phyloP scores from a whole-genome alignment of 2,888 invertebrate genomes.

The Arrhopalites spinosus region DNA sequence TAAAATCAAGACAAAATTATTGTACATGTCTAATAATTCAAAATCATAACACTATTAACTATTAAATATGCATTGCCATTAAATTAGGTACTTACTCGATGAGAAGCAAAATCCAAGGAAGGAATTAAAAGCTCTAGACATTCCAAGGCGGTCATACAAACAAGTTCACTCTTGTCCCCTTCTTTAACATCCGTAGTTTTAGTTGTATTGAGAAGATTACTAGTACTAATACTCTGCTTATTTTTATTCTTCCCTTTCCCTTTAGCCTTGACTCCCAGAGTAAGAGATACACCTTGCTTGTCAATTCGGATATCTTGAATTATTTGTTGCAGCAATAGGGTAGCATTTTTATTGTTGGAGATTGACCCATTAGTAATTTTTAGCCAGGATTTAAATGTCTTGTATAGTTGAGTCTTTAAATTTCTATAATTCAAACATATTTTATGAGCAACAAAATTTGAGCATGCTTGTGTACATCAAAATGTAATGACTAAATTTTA shows the following conservation, averaged over 20 bases:
- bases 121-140: constrained; percentile 26
- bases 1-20: background rate
- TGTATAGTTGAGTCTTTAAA: constrained; percentile 38
- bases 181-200: background rate
- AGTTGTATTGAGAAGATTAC: background rate
- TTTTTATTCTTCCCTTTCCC: background rate
- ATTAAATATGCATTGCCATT: background rate
- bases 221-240: background rate
- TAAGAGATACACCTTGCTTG: constrained; percentile 6
- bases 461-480: too few species aligned
- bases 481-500: background rate
- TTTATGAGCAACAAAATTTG: too few species aligned
- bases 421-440: constrained; percentile 29
- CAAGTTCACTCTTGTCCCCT: background rate
- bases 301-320: constrained; percentile 13
- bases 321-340: background rate
- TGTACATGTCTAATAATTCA: too few species aligned
- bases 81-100: background rate
- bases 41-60: too few species aligned
- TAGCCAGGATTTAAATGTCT: constrained; percentile 2
- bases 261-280: background rate
- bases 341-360: constrained; percentile 27
- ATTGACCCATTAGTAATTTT: constrained; percentile 31
- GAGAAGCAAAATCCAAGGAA: constrained; percentile 7
- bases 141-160: constrained; percentile 30